These are phyloP conservation scores for Delphinus delphis DNA, from an alignment of 2,113 vertebrate species.

Conservation along the genomic window DNA sequence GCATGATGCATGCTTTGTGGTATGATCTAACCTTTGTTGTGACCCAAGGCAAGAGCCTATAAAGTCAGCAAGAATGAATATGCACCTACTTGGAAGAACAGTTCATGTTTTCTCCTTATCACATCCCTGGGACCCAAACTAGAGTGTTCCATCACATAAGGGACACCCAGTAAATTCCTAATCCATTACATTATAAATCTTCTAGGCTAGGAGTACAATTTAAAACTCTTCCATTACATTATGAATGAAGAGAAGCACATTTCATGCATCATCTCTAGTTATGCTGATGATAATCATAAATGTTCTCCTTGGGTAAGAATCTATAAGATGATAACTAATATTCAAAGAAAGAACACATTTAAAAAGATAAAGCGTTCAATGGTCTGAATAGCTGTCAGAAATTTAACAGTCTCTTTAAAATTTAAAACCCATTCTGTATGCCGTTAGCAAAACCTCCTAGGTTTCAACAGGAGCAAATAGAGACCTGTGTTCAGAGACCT, in stretches of 20 bases:
- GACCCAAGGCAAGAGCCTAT: not conserved
- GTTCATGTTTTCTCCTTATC: not conserved
- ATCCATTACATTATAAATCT: not conserved
- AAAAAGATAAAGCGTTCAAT: not conserved
- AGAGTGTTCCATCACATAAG: not conserved
- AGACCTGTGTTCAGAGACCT: not conserved
- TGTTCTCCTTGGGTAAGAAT: constrained; percentile 5
- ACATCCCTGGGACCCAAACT: not conserved
- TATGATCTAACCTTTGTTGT: not conserved
- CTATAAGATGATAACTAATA: not conserved
- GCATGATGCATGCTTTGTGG: not conserved
- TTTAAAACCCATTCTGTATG: not conserved
- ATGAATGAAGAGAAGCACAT: not conserved
- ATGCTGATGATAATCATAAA: not conserved
- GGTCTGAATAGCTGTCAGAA: not conserved
- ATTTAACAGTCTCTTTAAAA: constrained; percentile 18
- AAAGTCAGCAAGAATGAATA: not conserved
- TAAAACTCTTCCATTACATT: not conserved
- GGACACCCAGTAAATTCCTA: not conserved
- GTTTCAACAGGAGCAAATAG: not conserved
- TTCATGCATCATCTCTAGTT: not conserved
- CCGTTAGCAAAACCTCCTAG: not conserved
- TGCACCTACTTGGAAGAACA: not conserved
- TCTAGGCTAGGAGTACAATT: not conserved
- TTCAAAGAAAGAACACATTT: constrained; percentile 16